Base-by-base conservation (phyloP, 1,140 invertebrate species). In the Danaus melanippus region DNA sequence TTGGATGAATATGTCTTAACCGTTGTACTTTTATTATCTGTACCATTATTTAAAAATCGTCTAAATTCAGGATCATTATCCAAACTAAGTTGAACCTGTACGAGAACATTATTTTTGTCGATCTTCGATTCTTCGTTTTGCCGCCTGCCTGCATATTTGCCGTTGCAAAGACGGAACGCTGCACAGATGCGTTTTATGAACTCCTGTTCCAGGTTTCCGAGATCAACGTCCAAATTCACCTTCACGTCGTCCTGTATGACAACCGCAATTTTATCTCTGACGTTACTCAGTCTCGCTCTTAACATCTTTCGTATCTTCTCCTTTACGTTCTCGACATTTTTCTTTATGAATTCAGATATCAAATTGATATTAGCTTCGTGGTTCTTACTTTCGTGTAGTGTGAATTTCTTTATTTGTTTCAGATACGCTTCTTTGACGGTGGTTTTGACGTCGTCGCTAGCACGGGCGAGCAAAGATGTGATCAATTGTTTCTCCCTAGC, bases 161-260 rank as follows among this genome's bases (percentile, higher is more conserved):
- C 54, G 15, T 71, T 71, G 12, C 69, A 71, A 43, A 62, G 45
- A 32, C 46, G 55, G 45, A 71, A 69, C 9, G 53, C 41, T 8
- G 45, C 10, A 58, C 79, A 83, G 12, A 81, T 61, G 57, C 54
- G 67, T 10, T 59, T 53, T 12, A 50, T 47, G 39, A 69, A 51
- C 9, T 71, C 67, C 5, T 53, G 52, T 62, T 69, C 62, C 10
- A 79, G 48, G 59, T 75, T 78, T 0, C 59, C 69, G 12, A 84
- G 54, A 41, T 82, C 79, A 0, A 73, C 53, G 17, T 68, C 63
- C 9, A 78, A 46, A 39, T 74, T 80, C n/a, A 69, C 59, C 1
- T 48, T 52, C 7, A 83, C 48, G 50, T 84, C 79, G 21, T 74
- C 58, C 42, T 66, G 57, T 41, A 83, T 55, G 9, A 46, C 61